These are phyloP conservation scores for Oxytorus armatus DNA, from an alignment of 2,888 invertebrate genomes.

Conservation along the genomic window DNA sequence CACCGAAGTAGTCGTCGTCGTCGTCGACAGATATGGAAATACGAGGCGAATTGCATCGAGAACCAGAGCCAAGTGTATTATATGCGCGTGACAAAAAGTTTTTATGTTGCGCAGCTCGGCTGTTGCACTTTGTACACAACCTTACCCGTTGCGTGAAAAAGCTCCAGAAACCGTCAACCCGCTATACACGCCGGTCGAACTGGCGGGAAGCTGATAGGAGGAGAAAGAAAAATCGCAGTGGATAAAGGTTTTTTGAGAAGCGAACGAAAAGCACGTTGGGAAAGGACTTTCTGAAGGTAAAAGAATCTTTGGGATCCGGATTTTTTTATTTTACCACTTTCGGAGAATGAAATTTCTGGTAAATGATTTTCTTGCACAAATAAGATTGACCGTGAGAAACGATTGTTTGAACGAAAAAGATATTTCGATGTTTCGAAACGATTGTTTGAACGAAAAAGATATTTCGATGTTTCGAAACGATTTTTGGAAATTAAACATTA, in stretches of 20 bases:
- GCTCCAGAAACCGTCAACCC: slow-evolving; percentile 41
- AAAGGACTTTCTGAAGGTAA: not conserved
- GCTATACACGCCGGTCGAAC: slow-evolving; percentile 29
- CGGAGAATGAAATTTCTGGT: no score
- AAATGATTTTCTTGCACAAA: no score
- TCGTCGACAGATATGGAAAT: slow-evolving; percentile 55
- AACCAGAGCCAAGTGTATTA: slow-evolving; percentile 23
- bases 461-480: no score
- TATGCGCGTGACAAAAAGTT: slow-evolving; percentile 41
- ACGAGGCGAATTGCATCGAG: slow-evolving; percentile 45
- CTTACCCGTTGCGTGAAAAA: not conserved
- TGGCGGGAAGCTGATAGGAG: not conserved
- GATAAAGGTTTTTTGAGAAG: not conserved
- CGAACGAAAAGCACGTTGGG: no score
- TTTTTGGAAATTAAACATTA: no score
- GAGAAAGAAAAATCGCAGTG: no score
- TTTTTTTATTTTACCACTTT: no score
- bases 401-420: no score
- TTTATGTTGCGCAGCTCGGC: slow-evolving; percentile 10
- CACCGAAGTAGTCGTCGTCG: slow-evolving; percentile 8
- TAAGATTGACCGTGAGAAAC: no score
- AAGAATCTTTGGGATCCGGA: not conserved
- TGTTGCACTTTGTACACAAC: slow-evolving; percentile 3
- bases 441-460: no score
- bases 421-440: no score